These are phyloP conservation scores for Odontothrips loti DNA, from an alignment of 2,888 invertebrate species.

Conservation along the genomic window DNA sequence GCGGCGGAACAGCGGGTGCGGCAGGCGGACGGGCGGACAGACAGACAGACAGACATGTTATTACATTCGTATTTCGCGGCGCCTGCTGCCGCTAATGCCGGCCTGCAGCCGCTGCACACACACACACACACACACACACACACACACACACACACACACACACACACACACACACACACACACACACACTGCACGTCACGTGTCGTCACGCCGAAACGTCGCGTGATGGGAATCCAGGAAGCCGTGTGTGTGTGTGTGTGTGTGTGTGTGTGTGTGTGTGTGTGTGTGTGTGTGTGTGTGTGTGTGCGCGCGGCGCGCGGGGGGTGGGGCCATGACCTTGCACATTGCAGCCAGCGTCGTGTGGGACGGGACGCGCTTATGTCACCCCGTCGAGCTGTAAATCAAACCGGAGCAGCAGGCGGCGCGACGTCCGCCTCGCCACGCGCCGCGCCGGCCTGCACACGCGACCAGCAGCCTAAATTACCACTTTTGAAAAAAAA, in stretches of 20 bases:
- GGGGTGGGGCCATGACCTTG: neutral
- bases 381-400: neutral
- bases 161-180: neutral
- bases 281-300: too few relatives aligned
- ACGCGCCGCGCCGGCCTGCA: too few relatives aligned
- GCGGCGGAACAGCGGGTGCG: neutral
- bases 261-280: neutral
- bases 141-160: neutral
- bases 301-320: neutral
- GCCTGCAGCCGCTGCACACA: neutral
- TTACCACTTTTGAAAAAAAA: too few relatives aligned
- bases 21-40: neutral
- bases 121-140: conserved; percentile 1
- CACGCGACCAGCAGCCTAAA: too few relatives aligned
- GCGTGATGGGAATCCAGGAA: conserved; percentile 22
- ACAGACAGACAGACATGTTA: neutral
- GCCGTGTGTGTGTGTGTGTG: neutral
- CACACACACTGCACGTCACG: neutral
- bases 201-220: conserved; percentile 14
- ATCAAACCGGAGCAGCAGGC: neutral
- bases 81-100: neutral
- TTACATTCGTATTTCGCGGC: neutral
- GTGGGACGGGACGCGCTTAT: neutral
- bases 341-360: neutral
- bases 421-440: neutral